Evolutionary conservation across 2,888 invertebrate species (phyloP).

Genomic region (Odontocolon sp.): DNA sequence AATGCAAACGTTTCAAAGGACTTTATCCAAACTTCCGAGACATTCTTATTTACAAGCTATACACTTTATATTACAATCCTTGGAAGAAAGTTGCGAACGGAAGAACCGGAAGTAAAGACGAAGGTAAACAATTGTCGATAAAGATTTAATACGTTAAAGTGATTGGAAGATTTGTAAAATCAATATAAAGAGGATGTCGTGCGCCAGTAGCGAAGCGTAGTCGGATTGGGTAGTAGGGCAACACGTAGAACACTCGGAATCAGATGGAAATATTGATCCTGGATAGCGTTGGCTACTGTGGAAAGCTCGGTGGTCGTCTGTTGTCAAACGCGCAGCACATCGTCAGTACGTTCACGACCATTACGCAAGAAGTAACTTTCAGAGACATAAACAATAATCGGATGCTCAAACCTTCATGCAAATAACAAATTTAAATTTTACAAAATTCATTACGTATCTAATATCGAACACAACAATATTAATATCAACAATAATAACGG

Average conservation of each 20-base stretch:
- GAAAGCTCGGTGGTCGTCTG: slow-evolving; percentile 60
- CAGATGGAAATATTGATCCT: slow-evolving; percentile 78
- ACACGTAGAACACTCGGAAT: slow-evolving; percentile 67
- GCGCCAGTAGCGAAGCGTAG: slow-evolving; percentile 67
- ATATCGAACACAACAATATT: neutral
- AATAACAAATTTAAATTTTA: neutral
- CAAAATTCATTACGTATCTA: neutral
- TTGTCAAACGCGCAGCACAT: slow-evolving; percentile 66
- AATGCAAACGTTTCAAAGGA: slow-evolving; percentile 15
- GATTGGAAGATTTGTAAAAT: slow-evolving; percentile 59
- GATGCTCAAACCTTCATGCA: slow-evolving; percentile 2
- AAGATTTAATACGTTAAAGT: slow-evolving; percentile 30
- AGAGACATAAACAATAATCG: slow-evolving; percentile 30
- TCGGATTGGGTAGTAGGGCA: slow-evolving; percentile 73
- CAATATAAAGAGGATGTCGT: slow-evolving; percentile 66
- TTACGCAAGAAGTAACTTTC: slow-evolving; percentile 26
- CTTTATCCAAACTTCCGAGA: neutral
- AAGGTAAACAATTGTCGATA: slow-evolving; percentile 5
- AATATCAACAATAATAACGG: neutral
- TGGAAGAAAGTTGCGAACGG: too few relatives aligned
- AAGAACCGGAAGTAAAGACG: neutral
- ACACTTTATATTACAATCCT: too few relatives aligned
- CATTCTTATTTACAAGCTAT: neutral
- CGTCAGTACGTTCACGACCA: slow-evolving; percentile 52
- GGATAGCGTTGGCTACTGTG: slow-evolving; percentile 62